Evolutionary conservation across 2,113 vertebrate species (phyloP).

Genomic region (Sakesphorus luctuosus): DNA sequence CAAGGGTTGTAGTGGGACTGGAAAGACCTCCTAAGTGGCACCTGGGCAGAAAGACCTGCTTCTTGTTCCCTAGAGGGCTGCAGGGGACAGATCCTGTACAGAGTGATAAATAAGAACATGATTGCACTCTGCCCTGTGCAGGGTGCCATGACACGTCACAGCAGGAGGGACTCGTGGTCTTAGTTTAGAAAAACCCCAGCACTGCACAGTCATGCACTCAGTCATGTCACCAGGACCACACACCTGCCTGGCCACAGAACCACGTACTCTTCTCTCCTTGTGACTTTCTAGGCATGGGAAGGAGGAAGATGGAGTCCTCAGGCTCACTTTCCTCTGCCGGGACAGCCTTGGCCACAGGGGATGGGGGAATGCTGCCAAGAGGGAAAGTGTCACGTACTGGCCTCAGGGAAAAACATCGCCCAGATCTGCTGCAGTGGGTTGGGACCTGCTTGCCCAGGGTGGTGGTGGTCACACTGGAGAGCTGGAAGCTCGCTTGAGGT

Average conservation of each 20-base stretch:
- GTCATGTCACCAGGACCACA: neutral
- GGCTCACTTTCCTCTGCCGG: slow-evolving; percentile 55
- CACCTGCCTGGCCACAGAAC: neutral
- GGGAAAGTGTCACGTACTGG: neutral
- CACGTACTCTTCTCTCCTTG: neutral
- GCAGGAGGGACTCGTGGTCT: neutral
- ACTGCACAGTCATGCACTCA: neutral
- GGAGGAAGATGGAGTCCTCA: slow-evolving; percentile 60
- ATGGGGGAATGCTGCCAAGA: slow-evolving; percentile 17
- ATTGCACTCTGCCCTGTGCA: neutral
- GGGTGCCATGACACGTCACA: neutral
- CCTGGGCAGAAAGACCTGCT: neutral
- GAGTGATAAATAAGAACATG: neutral
- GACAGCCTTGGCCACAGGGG: slow-evolving; percentile 28
- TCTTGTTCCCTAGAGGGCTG: neutral
- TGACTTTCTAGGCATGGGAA: slow-evolving; percentile 55
- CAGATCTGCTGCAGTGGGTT: neutral
- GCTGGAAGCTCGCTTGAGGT: slow-evolving; percentile 51
- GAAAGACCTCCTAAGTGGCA: neutral
- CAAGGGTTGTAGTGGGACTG: neutral
- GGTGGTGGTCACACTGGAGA: slow-evolving; percentile 57
- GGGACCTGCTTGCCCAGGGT: slow-evolving; percentile 26
- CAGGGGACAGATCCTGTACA: neutral
- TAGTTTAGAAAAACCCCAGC: neutral
- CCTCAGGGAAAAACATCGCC: neutral